These are phyloP conservation scores for Zaprionus davidi DNA, from an alignment of 1,140 invertebrate species.

Conservation along the genomic window DNA sequence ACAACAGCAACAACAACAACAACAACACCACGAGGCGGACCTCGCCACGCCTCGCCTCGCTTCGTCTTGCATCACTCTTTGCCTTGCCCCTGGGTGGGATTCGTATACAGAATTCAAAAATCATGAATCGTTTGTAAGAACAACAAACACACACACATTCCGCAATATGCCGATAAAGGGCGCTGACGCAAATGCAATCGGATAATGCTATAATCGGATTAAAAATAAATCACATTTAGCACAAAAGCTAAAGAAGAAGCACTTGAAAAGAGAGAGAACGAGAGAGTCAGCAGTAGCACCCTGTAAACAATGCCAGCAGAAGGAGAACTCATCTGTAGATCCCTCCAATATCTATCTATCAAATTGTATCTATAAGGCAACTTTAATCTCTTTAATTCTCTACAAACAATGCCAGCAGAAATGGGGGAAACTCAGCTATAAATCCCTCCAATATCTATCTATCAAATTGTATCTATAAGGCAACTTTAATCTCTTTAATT, in stretches of 20 bases:
- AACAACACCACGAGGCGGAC: background rate
- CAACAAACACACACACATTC: constrained; percentile 52
- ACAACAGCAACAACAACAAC: constrained; percentile 8
- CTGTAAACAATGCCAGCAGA: too few species aligned
- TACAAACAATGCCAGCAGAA: too few species aligned
- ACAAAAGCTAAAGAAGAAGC: background rate
- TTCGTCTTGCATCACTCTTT: background rate
- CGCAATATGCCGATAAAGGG: constrained; percentile 54
- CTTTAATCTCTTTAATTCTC: too few species aligned
- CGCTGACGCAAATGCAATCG: constrained; percentile 56
- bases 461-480: too few species aligned
- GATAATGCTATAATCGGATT: constrained; percentile 30
- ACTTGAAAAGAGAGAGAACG: background rate
- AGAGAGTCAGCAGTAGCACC: too few species aligned
- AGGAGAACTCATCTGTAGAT: too few species aligned
- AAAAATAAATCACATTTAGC: constrained; percentile 44
- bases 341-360: too few species aligned
- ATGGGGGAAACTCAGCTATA: too few species aligned
- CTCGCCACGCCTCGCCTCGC: too few species aligned
- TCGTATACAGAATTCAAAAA: constrained; percentile 29
- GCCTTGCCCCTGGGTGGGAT: background rate
- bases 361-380: too few species aligned
- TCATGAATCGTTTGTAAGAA: constrained; percentile 41
- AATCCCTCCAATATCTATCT: too few species aligned
- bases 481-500: too few species aligned